phyloP scores from a whole-genome alignment of 2,797 vertebrate species.

The Neosilurus hyrtlii region DNA sequence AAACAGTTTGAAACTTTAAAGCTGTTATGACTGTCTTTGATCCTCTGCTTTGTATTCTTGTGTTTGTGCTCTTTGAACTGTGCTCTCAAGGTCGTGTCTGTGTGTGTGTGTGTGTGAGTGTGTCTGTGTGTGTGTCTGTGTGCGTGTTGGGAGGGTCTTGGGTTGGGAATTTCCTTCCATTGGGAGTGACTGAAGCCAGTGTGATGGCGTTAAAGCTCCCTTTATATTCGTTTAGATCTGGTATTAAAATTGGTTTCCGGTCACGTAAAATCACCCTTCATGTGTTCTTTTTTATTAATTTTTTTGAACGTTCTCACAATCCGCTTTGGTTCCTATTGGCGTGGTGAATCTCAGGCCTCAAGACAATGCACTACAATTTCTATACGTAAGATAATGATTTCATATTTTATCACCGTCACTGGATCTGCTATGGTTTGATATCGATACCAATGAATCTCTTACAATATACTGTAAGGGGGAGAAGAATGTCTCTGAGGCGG shows the following conservation, averaged over 20 bases:
- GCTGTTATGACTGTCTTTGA: slow-evolving; percentile 58
- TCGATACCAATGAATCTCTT: too few species aligned
- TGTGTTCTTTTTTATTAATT: not conserved
- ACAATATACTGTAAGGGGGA: too few species aligned
- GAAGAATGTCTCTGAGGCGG: too few species aligned
- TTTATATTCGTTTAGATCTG: not conserved
- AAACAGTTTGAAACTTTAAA: not conserved
- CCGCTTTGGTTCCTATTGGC: not conserved
- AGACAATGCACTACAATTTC: not conserved
- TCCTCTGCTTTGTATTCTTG: slow-evolving; percentile 45
- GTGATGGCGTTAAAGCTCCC: slow-evolving; percentile 35
- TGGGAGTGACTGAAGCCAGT: slow-evolving; percentile 47
- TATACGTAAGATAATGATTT: not conserved
- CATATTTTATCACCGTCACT: not conserved
- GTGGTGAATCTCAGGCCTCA: not conserved
- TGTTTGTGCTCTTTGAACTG: slow-evolving; percentile 64
- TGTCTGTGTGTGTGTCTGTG: slow-evolving; percentile 49
- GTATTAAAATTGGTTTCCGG: not conserved
- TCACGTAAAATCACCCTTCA: too few species aligned
- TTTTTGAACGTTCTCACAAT: not conserved
- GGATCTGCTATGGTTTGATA: not conserved
- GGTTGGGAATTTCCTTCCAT: slow-evolving; percentile 48
- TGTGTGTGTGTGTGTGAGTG: slow-evolving; percentile 52
- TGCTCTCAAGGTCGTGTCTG: slow-evolving; percentile 44
- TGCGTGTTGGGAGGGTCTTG: slow-evolving; percentile 50